Evolutionary conservation across 2,113 vertebrate species (phyloP), one percentile per base, ranked within the genome.

Genomic region (Stictonetta naevosa): DNA sequence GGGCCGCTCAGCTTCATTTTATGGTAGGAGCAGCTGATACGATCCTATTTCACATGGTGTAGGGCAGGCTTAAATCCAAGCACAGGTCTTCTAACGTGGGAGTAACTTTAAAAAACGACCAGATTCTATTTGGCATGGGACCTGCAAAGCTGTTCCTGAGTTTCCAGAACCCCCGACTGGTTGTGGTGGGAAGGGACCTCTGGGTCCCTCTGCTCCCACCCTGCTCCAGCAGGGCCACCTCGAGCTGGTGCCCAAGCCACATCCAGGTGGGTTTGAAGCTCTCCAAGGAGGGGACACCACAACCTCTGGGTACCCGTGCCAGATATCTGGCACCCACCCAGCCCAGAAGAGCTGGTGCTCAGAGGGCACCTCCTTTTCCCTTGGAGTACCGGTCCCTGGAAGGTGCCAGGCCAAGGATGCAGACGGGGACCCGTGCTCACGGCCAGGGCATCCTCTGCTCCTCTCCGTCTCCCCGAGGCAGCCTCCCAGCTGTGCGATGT

Each of bases 401-500:
- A 52, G 8, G 42, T 4, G 1, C 15, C 14, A 22, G 20, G 22
- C 56, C 28, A 2, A 20, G 31, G 72, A 46, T 33, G 0, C 6
- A 7, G 44, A 4, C 18, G 13, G 13, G 28, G 8, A 5, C 31
- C 60, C 1, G 0, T 63, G 26, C n/a, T 17, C 40, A 13, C 5
- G 7, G 17, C 0, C 2, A 50, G 56, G 23, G 42, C 48, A 64
- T 86, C 63, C 46, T 6, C 7, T 60, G 64, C 52, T 68, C 5
- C 75, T 25, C 40, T 48, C 33, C 6, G 16, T 22, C 36, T 74
- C 38, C 26, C 55, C 3, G 0, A 88, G 88, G 25, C 75, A 74
- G 64, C 82, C 75, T 22, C 2, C 8, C 88, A 94, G 95, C 63
- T 94, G 77, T 73, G 93, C 53, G 74, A 50, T 18, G 81, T 80